Base-by-base conservation (phyloP, 2,797 vertebrate genomes). In the Aldrovandia affinis region DNA sequence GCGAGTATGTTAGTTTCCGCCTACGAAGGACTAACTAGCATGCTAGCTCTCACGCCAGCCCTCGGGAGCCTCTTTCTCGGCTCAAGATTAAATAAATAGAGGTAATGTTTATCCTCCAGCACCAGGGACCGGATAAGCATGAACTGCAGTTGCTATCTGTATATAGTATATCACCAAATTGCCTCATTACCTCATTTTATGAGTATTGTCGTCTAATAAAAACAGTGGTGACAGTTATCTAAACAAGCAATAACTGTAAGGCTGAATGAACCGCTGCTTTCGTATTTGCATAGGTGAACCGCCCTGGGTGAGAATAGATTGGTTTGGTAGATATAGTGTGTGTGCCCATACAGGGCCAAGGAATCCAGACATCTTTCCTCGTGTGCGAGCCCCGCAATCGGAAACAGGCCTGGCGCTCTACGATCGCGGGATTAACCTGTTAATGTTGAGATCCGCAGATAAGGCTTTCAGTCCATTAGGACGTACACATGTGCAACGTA, bases 61-160 rank as follows among this genome's bases (percentile, higher is more conserved):
- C 30, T 57, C 79, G 20, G 55, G 79, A 80, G 50, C 78, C 70
- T 75, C 86, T 78, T 68, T 86, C 78, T 85, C 82, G 82, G 79
- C 82, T 86, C 78, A 86, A 93, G 87, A 91, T 92, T 90, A 91
- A 92, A 92, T 89, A 89, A 89, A 89, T 89, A 87, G 83, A 50
- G 84, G 78, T 82, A n/a, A 83, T 92, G 89, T 93, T 94, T 92
- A 92, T 85, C 14, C 88, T 86, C 30, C 84, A 83, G 86, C 89
- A 47, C 59, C 20, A n/a, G 90, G 89, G 93, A 92, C 88, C 89
- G 86, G 28, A 89, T 86, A 89, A 82, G 85, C 87, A 86, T 90
- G 92, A 91, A 94, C 86, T 70, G 83, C 84, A 18, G 77, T 86
- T 86, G 84, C 90, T 91, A 91, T 92, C 88, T 88, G 83, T 86